Evolutionary conservation across 2,113 vertebrate genomes (phyloP), one percentile per base, ranked within the genome.

Genomic region (Corythaixoides concolor): DNA sequence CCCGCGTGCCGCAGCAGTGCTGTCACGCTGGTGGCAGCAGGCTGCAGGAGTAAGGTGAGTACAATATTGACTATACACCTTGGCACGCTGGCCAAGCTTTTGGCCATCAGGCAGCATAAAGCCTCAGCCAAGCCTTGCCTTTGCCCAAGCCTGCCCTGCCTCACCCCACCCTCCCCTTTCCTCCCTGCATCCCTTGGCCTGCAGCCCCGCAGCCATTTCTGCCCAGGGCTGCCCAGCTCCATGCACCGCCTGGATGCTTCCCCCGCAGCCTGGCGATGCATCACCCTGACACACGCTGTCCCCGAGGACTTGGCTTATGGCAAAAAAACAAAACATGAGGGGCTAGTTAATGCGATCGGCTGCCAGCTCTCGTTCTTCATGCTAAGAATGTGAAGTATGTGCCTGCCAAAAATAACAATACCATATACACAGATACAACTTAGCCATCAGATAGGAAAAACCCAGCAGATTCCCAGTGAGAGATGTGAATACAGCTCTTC

Each of bases 111-210:
- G 23, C 26, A 68, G 70, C 41, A 22, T 2, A 27, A 24, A 56
- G 4, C 16, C 55, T 49, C 27, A 60, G 60, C 30, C 55, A 9
- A 72, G 50, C 69, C 35, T 5, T 52, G 33, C 27, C 69, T 23
- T 39, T 66, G n/a, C 6, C 72, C 45, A 37, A 41, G 30, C 39
- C 47, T 41, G 67, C 30, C 23, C 50, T 60, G 43, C 64, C 60
- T 70, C 4, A 0, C 33, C 28, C 47, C 53, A 32, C 35, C 17
- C 26, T 64, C 24, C 27, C n/a, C 20, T 45, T 15, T 18, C 21
- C 37, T 35, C 69, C 50, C 28, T 2, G 3, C 0, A 1, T 22
- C 45, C 83, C 52, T 11, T 0, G 1, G 39, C 81, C 64, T 1
- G 1, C 4, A 6, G 33, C n/a, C 35, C 73, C 0, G 6, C 41